Conservation (phyloP, 1,140 invertebrate genomes). For the Antheraea pernyi region DNA sequence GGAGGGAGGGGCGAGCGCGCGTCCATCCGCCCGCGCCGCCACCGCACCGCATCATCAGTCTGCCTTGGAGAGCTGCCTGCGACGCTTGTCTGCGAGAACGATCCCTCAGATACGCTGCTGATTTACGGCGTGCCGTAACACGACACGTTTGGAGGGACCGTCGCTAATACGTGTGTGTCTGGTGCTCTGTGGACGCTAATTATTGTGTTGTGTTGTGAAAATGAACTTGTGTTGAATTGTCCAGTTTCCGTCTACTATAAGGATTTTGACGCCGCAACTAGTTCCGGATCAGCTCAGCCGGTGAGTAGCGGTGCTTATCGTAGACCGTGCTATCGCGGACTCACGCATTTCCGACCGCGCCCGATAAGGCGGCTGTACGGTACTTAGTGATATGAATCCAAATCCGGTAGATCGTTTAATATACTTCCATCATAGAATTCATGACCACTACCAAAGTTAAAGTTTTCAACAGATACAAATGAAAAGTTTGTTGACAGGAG, state of each 20-base stretch:
- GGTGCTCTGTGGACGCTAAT: conserved; percentile 71
- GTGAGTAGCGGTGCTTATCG: conserved; percentile 76
- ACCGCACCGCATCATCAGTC: conserved; percentile 74
- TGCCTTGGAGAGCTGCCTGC: conserved; percentile 69
- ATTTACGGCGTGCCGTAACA: conserved; percentile 78
- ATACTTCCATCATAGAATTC: not conserved
- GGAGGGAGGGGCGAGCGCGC: conserved; percentile 40
- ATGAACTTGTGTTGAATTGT: conserved; percentile 68
- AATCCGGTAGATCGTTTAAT: conserved; percentile 24
- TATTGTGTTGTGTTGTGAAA: conserved; percentile 71
- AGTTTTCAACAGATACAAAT: not conserved
- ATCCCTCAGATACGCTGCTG: conserved; percentile 78
- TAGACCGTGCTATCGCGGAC: conserved; percentile 69
- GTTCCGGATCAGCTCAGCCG: conserved; percentile 77
- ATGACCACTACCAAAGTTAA: not conserved
- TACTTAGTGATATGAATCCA: conserved; percentile 40
- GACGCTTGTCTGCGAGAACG: conserved; percentile 68
- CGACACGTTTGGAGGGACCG: conserved; percentile 78
- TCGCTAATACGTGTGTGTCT: conserved; percentile 68
- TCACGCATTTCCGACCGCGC: conserved; percentile 77
- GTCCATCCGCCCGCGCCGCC: conserved; percentile 73
- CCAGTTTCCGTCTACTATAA: conserved; percentile 41
- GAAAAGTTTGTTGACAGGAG: not conserved
- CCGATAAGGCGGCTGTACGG: conserved; percentile 59
- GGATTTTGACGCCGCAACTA: conserved; percentile 68